Conservation (phyloP, 2,888 invertebrate genomes). For the Zygothrica quintamaculata region DNA sequence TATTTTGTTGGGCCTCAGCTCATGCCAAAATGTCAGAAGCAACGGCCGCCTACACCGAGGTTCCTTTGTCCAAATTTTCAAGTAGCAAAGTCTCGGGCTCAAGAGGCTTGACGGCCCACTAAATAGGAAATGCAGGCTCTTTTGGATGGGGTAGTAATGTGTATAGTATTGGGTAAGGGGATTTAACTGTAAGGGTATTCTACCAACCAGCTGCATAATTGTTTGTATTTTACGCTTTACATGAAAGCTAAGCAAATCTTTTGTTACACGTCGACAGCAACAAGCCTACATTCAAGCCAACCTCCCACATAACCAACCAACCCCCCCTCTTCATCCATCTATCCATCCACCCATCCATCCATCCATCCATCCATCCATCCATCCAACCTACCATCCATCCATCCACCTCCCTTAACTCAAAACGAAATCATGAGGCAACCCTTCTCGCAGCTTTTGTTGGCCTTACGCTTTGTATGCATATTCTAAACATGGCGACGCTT, state of each 20-base stretch:
- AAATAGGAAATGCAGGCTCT: conserved; percentile 54
- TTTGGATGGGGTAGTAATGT: too few relatives aligned
- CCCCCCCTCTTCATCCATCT: conserved; percentile 5
- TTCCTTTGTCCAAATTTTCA: conserved; percentile 72
- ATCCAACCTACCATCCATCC: neutral
- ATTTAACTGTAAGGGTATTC: conserved; percentile 22
- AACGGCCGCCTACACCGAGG: conserved; percentile 23
- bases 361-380: conserved; percentile 4
- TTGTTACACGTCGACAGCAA: conserved; percentile 75
- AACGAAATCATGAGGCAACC: conserved; percentile 48
- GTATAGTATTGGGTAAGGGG: neutral
- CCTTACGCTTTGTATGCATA: conserved; percentile 77
- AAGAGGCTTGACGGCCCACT: conserved; percentile 74
- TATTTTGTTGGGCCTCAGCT: conserved; percentile 65
- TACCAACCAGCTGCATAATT: conserved; percentile 72
- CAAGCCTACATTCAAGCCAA: conserved; percentile 36
- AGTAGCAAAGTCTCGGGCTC: conserved; percentile 73
- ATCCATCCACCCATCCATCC: conserved; percentile 50
- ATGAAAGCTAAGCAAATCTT: conserved; percentile 81
- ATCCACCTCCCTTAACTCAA: conserved; percentile 4
- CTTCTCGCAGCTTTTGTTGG: conserved; percentile 70
- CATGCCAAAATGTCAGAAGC: conserved; percentile 11
- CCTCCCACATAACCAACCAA: conserved; percentile 1
- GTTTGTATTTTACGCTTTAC: conserved; percentile 81
- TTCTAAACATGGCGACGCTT: conserved; percentile 75